A percentile compares a stretch with the other conserved stretches of the same genome.
These are phyloP conservation scores for Callionymus lyra DNA, from an alignment of 2,113 vertebrate genomes.

Conservation along the genomic window DNA sequence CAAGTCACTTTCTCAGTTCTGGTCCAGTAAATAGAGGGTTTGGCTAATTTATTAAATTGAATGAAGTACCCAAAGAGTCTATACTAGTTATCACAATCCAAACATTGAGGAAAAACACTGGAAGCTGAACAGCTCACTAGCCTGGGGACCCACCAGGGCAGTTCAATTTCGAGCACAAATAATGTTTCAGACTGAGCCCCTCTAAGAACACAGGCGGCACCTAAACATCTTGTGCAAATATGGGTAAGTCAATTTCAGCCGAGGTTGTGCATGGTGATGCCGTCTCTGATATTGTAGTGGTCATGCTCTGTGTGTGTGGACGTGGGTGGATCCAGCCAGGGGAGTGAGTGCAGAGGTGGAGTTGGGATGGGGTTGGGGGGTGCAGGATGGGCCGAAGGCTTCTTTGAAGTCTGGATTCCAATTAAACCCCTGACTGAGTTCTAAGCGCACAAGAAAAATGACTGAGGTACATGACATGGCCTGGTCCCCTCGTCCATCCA, in stretches of 20 bases:
- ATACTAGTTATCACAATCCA: no score
- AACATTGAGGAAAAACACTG: no score
- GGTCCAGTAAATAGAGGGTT: no score
- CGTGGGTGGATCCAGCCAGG: constrained; percentile 54
- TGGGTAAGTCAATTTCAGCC: constrained; percentile 51
- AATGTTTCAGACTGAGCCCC: constrained; percentile 15
- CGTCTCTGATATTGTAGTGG: constrained; percentile 58
- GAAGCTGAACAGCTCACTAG: no score
- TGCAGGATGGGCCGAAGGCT: constrained; percentile 75
- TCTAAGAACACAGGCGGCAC: constrained; percentile 18
- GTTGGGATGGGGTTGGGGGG: constrained; percentile 36
- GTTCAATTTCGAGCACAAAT: constrained; percentile 35
- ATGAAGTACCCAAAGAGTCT: no score
- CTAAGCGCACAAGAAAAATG: constrained; percentile 91
- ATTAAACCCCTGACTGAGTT: constrained; percentile 99
- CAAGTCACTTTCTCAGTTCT: no score
- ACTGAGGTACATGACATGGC: constrained; percentile 88
- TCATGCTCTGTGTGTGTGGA: constrained; percentile 52
- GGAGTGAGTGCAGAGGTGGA: constrained; percentile 69
- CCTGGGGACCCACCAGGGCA: neutral
- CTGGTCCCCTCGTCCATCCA: constrained; percentile 81
- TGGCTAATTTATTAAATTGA: no score
- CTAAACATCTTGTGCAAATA: constrained; percentile 49
- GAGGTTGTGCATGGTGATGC: constrained; percentile 54
- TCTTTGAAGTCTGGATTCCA: constrained; percentile 99